Base-by-base conservation (phyloP, 2,797 vertebrate species). In the Centroberyx gerrardi region DNA sequence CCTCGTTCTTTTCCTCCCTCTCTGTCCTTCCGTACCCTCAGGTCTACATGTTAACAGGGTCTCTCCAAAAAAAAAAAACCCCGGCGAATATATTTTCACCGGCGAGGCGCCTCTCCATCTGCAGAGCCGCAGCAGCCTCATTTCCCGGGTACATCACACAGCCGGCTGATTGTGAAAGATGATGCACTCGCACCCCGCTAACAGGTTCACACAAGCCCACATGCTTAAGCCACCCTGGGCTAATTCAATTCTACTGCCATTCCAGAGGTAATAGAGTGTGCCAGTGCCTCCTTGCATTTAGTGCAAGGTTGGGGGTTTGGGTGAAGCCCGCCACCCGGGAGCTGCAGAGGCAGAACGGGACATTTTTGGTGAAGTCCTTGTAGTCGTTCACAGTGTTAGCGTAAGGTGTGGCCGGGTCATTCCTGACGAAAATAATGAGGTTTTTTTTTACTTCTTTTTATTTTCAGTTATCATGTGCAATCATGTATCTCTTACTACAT, bases 141-240 rank as follows among this genome's bases (percentile, higher is more conserved):
- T 85, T 80, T 89, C 67, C 79, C 67, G 71, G 78, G 80, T 61
- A 89, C 87, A 90, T 88, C 84, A 54, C 88, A 85, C 85, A 85
- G 81, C 33, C 87, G 75, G 87, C 81, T 85, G 88, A 88, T 86
- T 90, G 90, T 88, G 90, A 92, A 90, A 88, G 89, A 92, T 91
- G 91, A 90, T 84, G 88, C 87, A 73, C 89, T 91, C 76, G 74
- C 88, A 87, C 81, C 85, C 83, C 33, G 71, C 79, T 92, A 91
- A 91, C 91, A 90, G 91, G 84, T 91, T 92, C 91, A 83, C 90
- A 82, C 82, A 75, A 84, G 83, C 89, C 89, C 90, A 90, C 87
- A 92, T 93, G 90, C 85, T 91, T 75, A 87, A 87, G 86, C 88
- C 92, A 89, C 89, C 86, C 83, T 82, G 81, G 79, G 89, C 87